Percentiles rank a stretch among this genome's conserved stretches.
Conservation (phyloP, 1,140 invertebrate genomes). For the Heliconius hewitsoni region DNA sequence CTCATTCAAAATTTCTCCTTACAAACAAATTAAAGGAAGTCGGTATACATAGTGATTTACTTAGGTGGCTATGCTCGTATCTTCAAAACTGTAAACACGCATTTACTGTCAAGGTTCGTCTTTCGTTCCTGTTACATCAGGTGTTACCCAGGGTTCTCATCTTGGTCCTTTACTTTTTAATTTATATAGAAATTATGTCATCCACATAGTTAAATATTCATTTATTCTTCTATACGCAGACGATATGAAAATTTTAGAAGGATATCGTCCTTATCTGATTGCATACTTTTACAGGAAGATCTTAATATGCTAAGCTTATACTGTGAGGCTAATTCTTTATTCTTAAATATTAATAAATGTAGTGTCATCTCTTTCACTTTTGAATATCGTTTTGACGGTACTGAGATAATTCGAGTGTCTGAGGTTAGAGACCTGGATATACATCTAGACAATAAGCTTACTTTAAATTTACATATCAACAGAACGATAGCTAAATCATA, state of each 20-base stretch:
- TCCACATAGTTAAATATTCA: no score
- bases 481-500: background rate
- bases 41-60: no score
- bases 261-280: background rate
- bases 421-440: slow-evolving; percentile 22
- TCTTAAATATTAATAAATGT: slow-evolving; percentile 34
- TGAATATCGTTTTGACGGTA: slow-evolving; percentile 13
- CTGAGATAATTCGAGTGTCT: background rate
- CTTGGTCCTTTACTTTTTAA: no score
- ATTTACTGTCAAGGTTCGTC: no score
- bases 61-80: no score
- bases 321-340: slow-evolving; percentile 14
- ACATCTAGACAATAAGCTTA: slow-evolving; percentile 3
- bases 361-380: slow-evolving; percentile 19
- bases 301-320: slow-evolving; percentile 19
- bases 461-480: slow-evolving; percentile 21
- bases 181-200: no score
- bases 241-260: slow-evolving; percentile 19
- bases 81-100: no score
- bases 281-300: slow-evolving; percentile 15
- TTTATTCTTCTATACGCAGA: slow-evolving; percentile 20
- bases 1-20: no score
- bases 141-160: no score
- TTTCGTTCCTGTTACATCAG: no score
- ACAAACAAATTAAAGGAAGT: no score